Base-by-base conservation (phyloP, 2,888 invertebrate genomes). In the Polylopha cassiicola region DNA sequence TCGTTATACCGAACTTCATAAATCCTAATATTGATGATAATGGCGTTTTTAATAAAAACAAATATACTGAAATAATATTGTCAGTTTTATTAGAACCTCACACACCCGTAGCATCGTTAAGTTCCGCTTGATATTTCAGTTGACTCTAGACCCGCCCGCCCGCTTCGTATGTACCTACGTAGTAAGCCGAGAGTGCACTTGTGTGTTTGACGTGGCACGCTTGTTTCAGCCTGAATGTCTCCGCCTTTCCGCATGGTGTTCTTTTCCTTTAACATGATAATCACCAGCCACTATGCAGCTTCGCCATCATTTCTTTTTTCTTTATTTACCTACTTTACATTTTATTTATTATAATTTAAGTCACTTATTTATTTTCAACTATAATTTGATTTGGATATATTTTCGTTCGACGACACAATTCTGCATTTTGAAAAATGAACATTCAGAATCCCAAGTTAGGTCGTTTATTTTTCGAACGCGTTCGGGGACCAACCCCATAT, bases 11-110 rank as follows among this genome's bases (percentile, higher is more conserved):
- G 81, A 81, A 81, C 81, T 84, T 84, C 85, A 80, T 84, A 82
- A 84, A 81, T 85, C 85, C 82, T 85, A 84, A 85, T 84, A 85
- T 78, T 82, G 82, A 85, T 81, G 74, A 82, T 82, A 80, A 85
- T 84, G 84, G 84, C 84, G 85, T 82, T 85, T 85, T 85, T 82
- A 85, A 84, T 84, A 85, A 85, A 78, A 85, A 82, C 75, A 82
- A 79, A 75, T 82, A 84, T 77, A 75, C 73, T 41, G 79, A 79
- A 84, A 74, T 66, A 48, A 54, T 50, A 72, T 65, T 68, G 75
- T 60, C 73, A 61, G 82, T 85, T 84, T 85, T 73, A 84, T 84
- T 85, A 52, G 50, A 39, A 36, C 27, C 47, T 46, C 33, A 58
- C 56, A 48, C 23, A 42, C 38, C 13, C 44, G 48, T 42, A 46